Percentiles rank a stretch among this genome's conserved stretches.
These are phyloP conservation scores for Catalaphyllia jardinei DNA, from an alignment of 64 coral and sea anemone genomes.

Conservation along the genomic window DNA sequence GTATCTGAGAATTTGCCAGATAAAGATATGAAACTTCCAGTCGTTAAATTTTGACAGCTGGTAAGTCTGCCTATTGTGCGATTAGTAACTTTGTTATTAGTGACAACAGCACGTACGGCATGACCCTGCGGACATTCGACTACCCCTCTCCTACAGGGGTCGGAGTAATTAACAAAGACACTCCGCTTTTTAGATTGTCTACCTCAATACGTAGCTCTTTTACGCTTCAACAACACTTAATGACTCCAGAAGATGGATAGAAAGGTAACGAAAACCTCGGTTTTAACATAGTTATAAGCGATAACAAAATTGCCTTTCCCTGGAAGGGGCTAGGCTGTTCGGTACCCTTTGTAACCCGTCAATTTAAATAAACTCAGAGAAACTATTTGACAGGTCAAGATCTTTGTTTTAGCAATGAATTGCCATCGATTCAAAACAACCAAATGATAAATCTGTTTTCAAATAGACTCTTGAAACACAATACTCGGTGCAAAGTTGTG, in stretches of 20 bases:
- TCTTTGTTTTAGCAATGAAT: neutral
- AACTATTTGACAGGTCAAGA: conserved; percentile 45
- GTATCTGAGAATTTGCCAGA: neutral
- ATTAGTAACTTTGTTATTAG: conserved; percentile 35
- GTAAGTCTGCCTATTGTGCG: conserved; percentile 5
- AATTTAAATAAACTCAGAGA: neutral
- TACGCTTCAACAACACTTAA: neutral
- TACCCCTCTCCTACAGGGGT: neutral
- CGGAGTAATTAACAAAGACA: neutral
- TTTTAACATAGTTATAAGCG: neutral
- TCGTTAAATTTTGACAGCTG: conserved; percentile 13
- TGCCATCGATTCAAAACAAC: conserved; percentile 5
- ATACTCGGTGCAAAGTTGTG: neutral
- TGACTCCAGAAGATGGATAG: no score
- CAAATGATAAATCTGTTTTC: neutral
- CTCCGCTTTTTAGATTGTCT: neutral
- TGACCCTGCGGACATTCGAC: neutral
- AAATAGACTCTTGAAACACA: neutral
- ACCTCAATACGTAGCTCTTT: neutral
- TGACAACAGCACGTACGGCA: conserved; percentile 16
- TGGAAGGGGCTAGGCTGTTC: neutral
- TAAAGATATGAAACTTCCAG: neutral
- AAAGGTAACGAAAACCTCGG: neutral
- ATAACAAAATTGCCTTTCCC: neutral
- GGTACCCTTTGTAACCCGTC: neutral